phyloP scores from a whole-genome alignment of 2,113 vertebrate genomes.

The Dipodomys merriami region DNA sequence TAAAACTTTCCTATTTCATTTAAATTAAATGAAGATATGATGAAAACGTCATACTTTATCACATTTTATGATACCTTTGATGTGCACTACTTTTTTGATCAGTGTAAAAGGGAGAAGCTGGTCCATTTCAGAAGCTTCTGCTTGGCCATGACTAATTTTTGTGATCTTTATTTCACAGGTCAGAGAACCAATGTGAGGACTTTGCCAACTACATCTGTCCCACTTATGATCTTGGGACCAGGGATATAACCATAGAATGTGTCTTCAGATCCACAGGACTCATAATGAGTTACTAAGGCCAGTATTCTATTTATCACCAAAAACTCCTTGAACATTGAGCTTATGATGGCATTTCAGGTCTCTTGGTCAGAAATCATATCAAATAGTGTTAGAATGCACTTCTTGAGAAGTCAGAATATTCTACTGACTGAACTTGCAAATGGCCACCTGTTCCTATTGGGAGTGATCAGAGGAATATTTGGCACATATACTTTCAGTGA shows the following conservation, averaged over 20 bases:
- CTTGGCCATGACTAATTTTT: background rate
- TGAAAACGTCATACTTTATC: background rate
- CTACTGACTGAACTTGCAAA: background rate
- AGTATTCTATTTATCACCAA: constrained; percentile 21
- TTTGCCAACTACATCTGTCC: background rate
- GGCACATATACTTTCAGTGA: background rate
- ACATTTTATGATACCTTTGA: constrained; percentile 10
- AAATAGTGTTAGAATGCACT: background rate
- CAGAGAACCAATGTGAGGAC: background rate
- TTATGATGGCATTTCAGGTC: background rate
- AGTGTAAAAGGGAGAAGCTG: background rate
- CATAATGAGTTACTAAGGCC: background rate
- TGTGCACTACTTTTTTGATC: background rate
- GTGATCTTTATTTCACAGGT: constrained; percentile 13
- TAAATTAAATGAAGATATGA: constrained; percentile 32
- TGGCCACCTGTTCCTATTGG: background rate
- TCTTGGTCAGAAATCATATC: background rate
- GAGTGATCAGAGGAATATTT: constrained; percentile 20
- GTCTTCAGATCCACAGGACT: background rate
- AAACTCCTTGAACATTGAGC: background rate
- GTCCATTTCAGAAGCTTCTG: constrained; percentile 1
- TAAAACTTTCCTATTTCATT: background rate
- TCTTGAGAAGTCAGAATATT: constrained; percentile 13
- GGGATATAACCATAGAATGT: background rate
- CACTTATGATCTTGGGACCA: background rate